Conservation (phyloP, 2,113 vertebrate genomes). For the Psophia crepitans region DNA sequence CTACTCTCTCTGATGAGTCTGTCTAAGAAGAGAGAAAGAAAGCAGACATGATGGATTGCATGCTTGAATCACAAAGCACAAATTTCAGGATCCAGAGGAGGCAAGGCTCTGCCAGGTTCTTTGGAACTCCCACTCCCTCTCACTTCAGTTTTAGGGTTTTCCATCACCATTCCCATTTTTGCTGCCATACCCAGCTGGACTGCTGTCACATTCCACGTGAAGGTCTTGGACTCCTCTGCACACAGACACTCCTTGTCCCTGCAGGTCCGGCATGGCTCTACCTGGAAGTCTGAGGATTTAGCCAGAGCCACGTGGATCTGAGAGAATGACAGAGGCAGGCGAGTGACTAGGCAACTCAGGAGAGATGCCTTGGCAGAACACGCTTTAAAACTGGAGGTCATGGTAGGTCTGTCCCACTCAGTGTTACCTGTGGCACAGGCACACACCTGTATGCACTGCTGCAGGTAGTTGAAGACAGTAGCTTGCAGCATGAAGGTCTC, state of each 20-base stretch:
- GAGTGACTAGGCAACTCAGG: neutral
- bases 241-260: constrained; percentile 76
- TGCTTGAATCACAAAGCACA: neutral
- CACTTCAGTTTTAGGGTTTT: neutral
- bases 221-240: constrained; percentile 71
- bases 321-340: neutral
- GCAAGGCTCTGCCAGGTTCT: neutral
- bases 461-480: constrained; percentile 80
- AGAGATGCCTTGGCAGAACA: neutral
- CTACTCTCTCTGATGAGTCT: neutral
- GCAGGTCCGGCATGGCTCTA: constrained; percentile 27
- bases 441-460: constrained; percentile 69
- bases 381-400: neutral
- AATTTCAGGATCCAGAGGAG: neutral
- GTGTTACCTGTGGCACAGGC: neutral
- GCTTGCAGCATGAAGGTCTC: constrained; percentile 82
- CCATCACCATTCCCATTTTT: neutral
- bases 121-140: neutral
- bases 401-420: neutral
- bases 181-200: constrained; percentile 70
- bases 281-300: constrained; percentile 56
- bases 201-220: constrained; percentile 78
- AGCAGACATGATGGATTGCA: neutral
- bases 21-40: neutral
- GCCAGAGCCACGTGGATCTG: neutral